Percentiles rank a stretch among this genome's conserved stretches.
These are phyloP conservation scores for Lithophane socia DNA, from an alignment of 2,888 invertebrate species.

Conservation along the genomic window DNA sequence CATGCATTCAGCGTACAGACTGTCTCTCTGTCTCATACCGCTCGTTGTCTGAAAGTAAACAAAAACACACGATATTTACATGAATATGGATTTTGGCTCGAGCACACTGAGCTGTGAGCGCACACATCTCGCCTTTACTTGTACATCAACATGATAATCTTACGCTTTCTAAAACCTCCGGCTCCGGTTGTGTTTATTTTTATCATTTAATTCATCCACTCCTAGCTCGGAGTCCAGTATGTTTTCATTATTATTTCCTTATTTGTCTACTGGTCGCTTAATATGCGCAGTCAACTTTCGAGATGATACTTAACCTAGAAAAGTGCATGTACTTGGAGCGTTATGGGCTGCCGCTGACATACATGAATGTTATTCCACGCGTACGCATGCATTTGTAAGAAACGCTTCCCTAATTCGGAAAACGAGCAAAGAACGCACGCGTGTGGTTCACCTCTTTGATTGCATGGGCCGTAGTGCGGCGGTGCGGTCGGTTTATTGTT, in stretches of 20 bases:
- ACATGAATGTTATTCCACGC: slow-evolving; percentile 42
- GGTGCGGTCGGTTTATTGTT: slow-evolving; percentile 72
- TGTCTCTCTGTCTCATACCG: slow-evolving; percentile 37
- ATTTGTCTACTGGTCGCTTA: slow-evolving; percentile 74
- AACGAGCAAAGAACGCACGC: slow-evolving; percentile 62
- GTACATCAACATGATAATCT: slow-evolving; percentile 53
- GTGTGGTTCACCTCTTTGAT: slow-evolving; percentile 70
- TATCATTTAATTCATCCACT: slow-evolving; percentile 70
- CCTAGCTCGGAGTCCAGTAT: slow-evolving; percentile 67
- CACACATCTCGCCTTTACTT: slow-evolving; percentile 32
- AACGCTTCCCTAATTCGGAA: slow-evolving; percentile 64
- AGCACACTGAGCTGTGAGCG: slow-evolving; percentile 24
- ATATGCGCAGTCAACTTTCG: slow-evolving; percentile 78
- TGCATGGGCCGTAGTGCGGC: slow-evolving; percentile 62
- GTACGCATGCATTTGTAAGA: slow-evolving; percentile 48
- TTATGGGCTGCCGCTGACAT: slow-evolving; percentile 60
- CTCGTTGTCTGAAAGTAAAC: slow-evolving; percentile 56
- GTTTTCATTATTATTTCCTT: slow-evolving; percentile 79
- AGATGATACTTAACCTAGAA: slow-evolving; percentile 80
- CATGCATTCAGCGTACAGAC: slow-evolving; percentile 44
- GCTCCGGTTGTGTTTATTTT: slow-evolving; percentile 63
- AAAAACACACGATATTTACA: slow-evolving; percentile 63
- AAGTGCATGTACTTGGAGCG: slow-evolving; percentile 64
- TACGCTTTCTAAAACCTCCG: slow-evolving; percentile 61
- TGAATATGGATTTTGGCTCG: slow-evolving; percentile 63